Evolutionary conservation across 2,888 invertebrate genomes (phyloP).

Genomic region (Drosophila fulvimacula): DNA sequence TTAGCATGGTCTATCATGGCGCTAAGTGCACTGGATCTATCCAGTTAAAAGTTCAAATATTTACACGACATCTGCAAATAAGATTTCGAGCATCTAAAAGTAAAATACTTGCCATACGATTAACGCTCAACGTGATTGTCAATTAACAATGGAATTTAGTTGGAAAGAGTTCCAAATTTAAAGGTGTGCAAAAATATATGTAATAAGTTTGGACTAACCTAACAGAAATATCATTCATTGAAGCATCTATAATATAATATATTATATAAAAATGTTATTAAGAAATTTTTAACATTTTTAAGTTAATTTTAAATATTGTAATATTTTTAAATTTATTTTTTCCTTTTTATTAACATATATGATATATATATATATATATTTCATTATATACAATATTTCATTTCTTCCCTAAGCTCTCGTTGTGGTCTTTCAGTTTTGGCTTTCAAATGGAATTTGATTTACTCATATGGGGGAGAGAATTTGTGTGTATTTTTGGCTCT

Average conservation of each 20-base stretch:
- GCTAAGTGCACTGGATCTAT: slow-evolving; percentile 77
- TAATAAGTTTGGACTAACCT: neutral
- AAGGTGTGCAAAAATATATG: neutral
- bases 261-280: neutral
- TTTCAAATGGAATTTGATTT: too few relatives aligned
- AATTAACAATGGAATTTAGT: slow-evolving; percentile 59
- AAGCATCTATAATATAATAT: neutral
- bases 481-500: slow-evolving; percentile 10
- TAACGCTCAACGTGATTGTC: slow-evolving; percentile 26
- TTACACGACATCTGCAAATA: slow-evolving; percentile 40
- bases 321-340: too few relatives aligned
- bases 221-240: neutral
- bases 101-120: slow-evolving; percentile 22
- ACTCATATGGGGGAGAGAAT: too few relatives aligned
- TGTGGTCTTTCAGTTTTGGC: too few relatives aligned
- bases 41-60: slow-evolving; percentile 70
- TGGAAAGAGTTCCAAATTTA: neutral
- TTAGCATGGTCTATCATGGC: slow-evolving; percentile 50
- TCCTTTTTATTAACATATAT: neutral
- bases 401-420: too few relatives aligned
- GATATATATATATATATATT: neutral
- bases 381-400: too few relatives aligned
- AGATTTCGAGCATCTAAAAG: slow-evolving; percentile 28
- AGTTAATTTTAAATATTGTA: too few relatives aligned
- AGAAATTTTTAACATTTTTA: neutral